Evolutionary conservation across 2,888 invertebrate species (phyloP), one percentile per base, ranked within the genome.

Genomic region (Cryptocephalus primarius): DNA sequence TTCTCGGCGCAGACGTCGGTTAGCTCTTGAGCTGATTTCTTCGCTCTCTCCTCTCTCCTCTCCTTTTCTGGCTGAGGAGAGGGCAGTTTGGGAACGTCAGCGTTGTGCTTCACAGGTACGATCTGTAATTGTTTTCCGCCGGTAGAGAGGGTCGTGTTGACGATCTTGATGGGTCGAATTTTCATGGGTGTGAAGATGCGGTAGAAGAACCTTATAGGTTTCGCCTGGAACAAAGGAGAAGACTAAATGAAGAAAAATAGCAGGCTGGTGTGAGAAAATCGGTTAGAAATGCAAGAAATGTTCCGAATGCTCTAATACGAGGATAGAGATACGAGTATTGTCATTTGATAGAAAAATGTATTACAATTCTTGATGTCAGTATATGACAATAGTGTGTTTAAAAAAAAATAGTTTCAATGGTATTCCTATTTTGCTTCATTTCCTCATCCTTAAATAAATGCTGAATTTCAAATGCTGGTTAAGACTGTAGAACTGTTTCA

Each of bases 131-230:
- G 68, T 51, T 67, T 69, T 9, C 61, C 62, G n/a, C 68, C 68
- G n/a, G 61, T 60, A 4, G 65, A 59, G 8, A 63, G 53, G 6
- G 66, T 60, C 8, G 67, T 67, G 52, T 66, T 69, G 39, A 69
- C 62, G 46, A 70, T 70, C 55, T 64, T 66, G 48, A 70, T 69
- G 3, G 69, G 70, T 51, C 61, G 61, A 33, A 70, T 62, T 52
- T 69, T 68, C 56, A 67, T 53, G 1, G 68, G 70, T 1, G 65
- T 69, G 60, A 70, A 71, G 53, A 83, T 79, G 40, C 78, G 74
- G 63, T 81, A 82, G 65, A 75, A 78, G 63, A 83, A 80, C 48
- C 77, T 69, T 76, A 83, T 76, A 10, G 82, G 82, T 45, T 76
- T 76, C 40, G 73, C 72, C 82, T 82, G 69, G 32, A 60, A 60